These are phyloP conservation scores for Tipula vernalis DNA, from an alignment of 2,888 invertebrate genomes.

Conservation along the genomic window DNA sequence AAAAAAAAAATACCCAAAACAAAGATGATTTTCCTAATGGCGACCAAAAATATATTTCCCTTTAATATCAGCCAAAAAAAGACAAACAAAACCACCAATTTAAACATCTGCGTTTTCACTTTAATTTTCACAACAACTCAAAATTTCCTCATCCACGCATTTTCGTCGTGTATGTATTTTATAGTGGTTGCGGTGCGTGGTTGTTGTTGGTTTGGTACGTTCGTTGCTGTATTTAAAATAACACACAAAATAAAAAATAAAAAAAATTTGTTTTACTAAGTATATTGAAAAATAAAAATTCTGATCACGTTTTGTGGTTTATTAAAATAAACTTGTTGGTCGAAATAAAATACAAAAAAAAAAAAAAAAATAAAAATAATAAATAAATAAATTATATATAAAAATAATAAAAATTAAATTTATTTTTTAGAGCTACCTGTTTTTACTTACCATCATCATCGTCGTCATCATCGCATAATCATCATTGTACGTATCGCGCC, in stretches of 20 bases:
- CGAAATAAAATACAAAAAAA: background rate
- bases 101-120: background rate
- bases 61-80: background rate
- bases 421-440: conserved; percentile 4
- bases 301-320: conserved; percentile 34
- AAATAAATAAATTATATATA: background rate
- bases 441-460: conserved; percentile 1
- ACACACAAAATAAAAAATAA: background rate
- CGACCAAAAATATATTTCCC: background rate
- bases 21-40: background rate
- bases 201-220: background rate
- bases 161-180: background rate
- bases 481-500: background rate
- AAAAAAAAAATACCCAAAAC: background rate
- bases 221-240: background rate
- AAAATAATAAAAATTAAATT: conserved; percentile 4
- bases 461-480: background rate
- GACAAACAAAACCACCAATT: background rate
- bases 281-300: conserved; percentile 22
- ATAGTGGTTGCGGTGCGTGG: background rate
- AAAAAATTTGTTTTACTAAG: background rate
- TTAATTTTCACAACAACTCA: background rate
- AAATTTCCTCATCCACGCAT: background rate
- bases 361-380: background rate
- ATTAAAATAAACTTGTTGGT: conserved; percentile 31